Base-by-base conservation (phyloP, 64 coral and sea anemone species). In the Actinia tenebrosa region DNA sequence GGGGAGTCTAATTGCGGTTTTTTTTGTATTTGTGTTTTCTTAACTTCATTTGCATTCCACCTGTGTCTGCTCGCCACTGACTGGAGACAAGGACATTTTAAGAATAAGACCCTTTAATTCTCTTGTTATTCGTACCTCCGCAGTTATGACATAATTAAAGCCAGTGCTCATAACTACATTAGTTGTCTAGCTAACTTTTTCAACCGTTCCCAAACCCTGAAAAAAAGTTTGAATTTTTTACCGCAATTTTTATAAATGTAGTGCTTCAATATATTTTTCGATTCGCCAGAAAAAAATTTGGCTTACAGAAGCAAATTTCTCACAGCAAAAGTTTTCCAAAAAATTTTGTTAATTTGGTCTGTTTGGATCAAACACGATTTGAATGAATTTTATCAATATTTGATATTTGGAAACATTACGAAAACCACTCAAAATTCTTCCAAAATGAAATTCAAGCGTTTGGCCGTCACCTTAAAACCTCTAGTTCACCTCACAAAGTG, bases 41-140 rank as follows among this genome's bases (percentile, higher is more conserved):
- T 75, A 14, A 13, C 69, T 75, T 75, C 4, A 75, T 75, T 75
- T 75, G 26, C 69, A 75, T 75, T 75, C 69, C 27, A 75, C 69
- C 69, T 75, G 69, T 75, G 42, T 75, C 25, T 25, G 13, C n/a
- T 23, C 37, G 69, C 69, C 69, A 42, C 69, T 10, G 69, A 42
- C 69, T 10, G 69, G 69, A 75, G 69, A 16, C 69, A 42, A 75
- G 26, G 69, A 75, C 27, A 75, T 75, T 14, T 75, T 75, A 10
- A n/a, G n/a, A 26, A 75, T 18, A 75, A 75, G 69, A 75, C 69
- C 69, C 42, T 75, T 75, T 75, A 75, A 75, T 75, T 75, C 25
- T 30, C 26, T 30, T 75, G 7, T 19, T 66, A 18, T 64, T 66
- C 0, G 47, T 23, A 66, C 1, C 5, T 58, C 56, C 15, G 56